Base-by-base conservation (phyloP, 2,888 invertebrate genomes). In the Drosophila subquinaria region DNA sequence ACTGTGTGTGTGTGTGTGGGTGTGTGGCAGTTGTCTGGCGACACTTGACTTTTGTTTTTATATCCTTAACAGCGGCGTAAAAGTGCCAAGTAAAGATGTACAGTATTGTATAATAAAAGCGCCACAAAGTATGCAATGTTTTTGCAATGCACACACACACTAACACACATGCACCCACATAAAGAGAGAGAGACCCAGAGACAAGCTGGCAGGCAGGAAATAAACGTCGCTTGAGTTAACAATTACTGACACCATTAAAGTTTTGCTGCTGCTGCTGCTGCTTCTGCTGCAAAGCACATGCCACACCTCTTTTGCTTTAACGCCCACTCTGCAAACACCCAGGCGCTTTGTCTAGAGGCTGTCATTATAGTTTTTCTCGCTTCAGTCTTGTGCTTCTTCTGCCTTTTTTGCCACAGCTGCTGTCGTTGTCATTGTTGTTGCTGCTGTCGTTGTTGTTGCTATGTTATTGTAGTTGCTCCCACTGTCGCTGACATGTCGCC, bases 231-330 rank as follows among this genome's bases (percentile, higher is more conserved):
- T 88, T 84, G 77, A 89, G 87, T 83, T 90, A 90, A 89, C 88
- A 88, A 88, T 88, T 90, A 90, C 90, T 88, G 90, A 88, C 88
- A 90, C 90, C 90, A 90, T 88, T 88, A 90, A 88, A 88, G 84
- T 87, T 83, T 74, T 62, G 65, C 65, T 56, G 38, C 33, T 20
- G 13, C 6, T 74, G 47, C 27, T 23, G 2, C 47, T 51, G 40
- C 20, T 65, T 64, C 59, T 55, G 70, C 42, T 65, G 61, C 48
- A 52, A 59, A 40, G 64, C 60, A 48, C 70, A 52, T 71, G 60
- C 69, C 74, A 59, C 77, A 50, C 77, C 69, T 62, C 45, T 42
- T 33, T n/a, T n/a, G 3, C 56, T 48, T 27, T 55, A 73, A 38
- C 42, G 43, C 59, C 33, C 56, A 40, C 13, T 20, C 48, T 45